Conservation (phyloP, 2,888 invertebrate species). For the Cetonia aurata region DNA sequence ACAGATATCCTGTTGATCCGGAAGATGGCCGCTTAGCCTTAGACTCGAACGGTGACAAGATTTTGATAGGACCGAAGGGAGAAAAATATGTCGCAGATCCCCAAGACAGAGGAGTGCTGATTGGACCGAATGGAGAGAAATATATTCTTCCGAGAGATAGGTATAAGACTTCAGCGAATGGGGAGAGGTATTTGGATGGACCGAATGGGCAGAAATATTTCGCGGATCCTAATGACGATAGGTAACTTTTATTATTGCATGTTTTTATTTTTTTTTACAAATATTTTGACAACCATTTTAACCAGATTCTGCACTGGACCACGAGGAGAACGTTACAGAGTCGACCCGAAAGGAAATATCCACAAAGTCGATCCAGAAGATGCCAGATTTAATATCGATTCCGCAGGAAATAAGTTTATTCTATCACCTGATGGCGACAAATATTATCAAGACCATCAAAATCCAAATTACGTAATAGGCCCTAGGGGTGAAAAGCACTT, state of each 20-base stretch:
- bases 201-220: slow-evolving; percentile 39
- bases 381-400: slow-evolving; percentile 28
- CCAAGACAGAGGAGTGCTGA: slow-evolving; percentile 32
- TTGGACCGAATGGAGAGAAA: slow-evolving; percentile 41
- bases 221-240: slow-evolving; percentile 43
- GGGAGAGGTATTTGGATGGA: slow-evolving; percentile 39
- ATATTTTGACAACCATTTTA: not conserved
- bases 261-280: not conserved
- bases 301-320: slow-evolving; percentile 34
- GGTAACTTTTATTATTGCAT: slow-evolving; percentile 19
- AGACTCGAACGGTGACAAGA: slow-evolving; percentile 28
- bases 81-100: slow-evolving; percentile 41
- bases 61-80: slow-evolving; percentile 40
- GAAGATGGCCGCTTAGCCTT: slow-evolving; percentile 41
- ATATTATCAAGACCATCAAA: slow-evolving; percentile 30
- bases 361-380: slow-evolving; percentile 40
- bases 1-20: slow-evolving; percentile 37
- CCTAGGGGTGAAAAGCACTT: slow-evolving; percentile 33
- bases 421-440: slow-evolving; percentile 38
- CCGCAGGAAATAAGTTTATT: slow-evolving; percentile 34
- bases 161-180: slow-evolving; percentile 30
- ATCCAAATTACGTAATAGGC: slow-evolving; percentile 39
- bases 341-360: slow-evolving; percentile 34
- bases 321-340: slow-evolving; percentile 31
- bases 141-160: slow-evolving; percentile 39